Conservation (phyloP, 2,888 invertebrate species). For the Thysanoteuthis rhombus region DNA sequence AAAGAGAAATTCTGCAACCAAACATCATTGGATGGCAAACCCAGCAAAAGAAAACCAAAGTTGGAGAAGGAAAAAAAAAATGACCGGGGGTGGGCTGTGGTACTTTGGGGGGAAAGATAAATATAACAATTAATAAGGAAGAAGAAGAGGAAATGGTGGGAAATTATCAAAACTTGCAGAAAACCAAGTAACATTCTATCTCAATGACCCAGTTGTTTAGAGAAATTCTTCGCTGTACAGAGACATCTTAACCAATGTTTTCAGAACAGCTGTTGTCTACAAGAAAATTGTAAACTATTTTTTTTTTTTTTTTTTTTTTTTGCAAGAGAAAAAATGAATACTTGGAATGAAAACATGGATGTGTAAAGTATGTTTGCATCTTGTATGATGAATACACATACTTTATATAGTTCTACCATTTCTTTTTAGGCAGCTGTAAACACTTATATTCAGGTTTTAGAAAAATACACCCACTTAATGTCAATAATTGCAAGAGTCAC, state of each 20-base stretch:
- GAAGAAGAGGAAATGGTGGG: not conserved
- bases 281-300: not conserved
- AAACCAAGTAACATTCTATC: not conserved
- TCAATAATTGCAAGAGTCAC: too few species aligned
- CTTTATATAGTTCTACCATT: too few species aligned
- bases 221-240: not conserved
- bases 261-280: not conserved
- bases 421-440: too few species aligned
- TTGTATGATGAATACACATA: too few species aligned
- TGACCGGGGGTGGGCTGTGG: not conserved
- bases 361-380: too few species aligned
- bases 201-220: not conserved
- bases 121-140: not conserved
- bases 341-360: too few species aligned
- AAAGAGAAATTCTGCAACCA: not conserved
- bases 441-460: too few species aligned
- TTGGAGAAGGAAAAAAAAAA: not conserved
- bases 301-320: too few species aligned
- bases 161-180: not conserved
- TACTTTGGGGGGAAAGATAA: not conserved
- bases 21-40: not conserved
- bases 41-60: not conserved
- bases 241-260: not conserved
- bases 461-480: too few species aligned
- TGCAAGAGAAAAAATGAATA: not conserved